Evolutionary conservation across 2,797 vertebrate species (phyloP).

Genomic region (Spinibarbus caldwelli): DNA sequence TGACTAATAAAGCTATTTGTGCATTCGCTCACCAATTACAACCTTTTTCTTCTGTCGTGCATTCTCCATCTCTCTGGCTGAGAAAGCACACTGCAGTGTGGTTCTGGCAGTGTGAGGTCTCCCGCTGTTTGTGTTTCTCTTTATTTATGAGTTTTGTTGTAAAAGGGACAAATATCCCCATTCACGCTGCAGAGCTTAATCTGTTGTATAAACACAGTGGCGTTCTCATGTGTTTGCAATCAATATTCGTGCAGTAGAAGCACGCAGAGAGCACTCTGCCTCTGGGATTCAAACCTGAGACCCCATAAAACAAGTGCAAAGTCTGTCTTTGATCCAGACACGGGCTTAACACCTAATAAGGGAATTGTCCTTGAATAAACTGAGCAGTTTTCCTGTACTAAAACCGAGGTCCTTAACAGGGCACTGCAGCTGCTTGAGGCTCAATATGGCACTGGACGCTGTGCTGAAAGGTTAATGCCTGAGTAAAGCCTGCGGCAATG

Average conservation of each 20-base stretch:
- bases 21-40: slow-evolving; percentile 41
- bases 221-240: neutral
- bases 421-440: neutral
- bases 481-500: neutral
- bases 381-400: neutral
- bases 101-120: slow-evolving; percentile 23
- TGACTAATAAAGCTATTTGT: slow-evolving; percentile 27
- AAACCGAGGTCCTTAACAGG: neutral
- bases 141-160: slow-evolving; percentile 29
- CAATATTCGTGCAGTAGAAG: slow-evolving; percentile 7
- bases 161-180: slow-evolving; percentile 26
- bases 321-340: slow-evolving; percentile 35
- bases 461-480: neutral
- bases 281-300: slow-evolving; percentile 29
- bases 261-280: neutral
- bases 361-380: neutral
- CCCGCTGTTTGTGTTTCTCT: slow-evolving; percentile 28
- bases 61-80: slow-evolving; percentile 23
- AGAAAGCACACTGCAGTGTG: neutral
- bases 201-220: slow-evolving; percentile 32
- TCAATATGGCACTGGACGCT: neutral
- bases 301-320: slow-evolving; percentile 21
- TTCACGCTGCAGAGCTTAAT: slow-evolving; percentile 23
- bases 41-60: slow-evolving; percentile 54
- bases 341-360: slow-evolving; percentile 18